These are phyloP conservation scores for Strigops habroptila DNA, from an alignment of 2,113 vertebrate species.

Conservation along the genomic window DNA sequence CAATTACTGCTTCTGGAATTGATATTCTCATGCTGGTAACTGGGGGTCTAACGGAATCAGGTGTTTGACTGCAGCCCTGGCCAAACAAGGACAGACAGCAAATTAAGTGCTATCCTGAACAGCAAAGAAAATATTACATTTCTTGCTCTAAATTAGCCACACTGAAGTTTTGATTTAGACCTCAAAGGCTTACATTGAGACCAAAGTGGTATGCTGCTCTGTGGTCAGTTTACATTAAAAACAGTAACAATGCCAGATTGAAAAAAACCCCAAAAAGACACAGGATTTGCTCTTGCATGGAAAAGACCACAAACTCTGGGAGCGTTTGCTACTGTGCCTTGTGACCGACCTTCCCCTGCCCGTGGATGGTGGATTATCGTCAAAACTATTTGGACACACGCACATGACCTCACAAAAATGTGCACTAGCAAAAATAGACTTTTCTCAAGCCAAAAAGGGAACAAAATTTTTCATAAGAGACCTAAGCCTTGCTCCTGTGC, in stretches of 20 bases:
- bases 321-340: not conserved
- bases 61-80: not conserved
- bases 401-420: constrained; percentile 25
- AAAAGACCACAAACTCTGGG: not conserved
- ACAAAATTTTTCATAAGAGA: not conserved
- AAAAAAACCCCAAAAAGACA: constrained; percentile 1
- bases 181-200: not conserved
- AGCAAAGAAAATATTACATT: not conserved
- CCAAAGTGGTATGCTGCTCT: not conserved
- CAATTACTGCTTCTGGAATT: constrained; percentile 38
- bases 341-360: not conserved
- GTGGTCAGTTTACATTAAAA: not conserved
- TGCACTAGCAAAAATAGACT: not conserved
- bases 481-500: not conserved
- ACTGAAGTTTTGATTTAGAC: not conserved
- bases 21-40: not conserved
- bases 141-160: not conserved
- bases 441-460: constrained; percentile 3
- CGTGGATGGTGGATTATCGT: not conserved
- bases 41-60: not conserved
- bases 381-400: not conserved
- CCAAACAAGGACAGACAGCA: not conserved
- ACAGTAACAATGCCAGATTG: not conserved
- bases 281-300: not conserved
- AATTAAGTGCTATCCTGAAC: not conserved